Evolutionary conservation across 2,113 vertebrate species (phyloP).

Genomic region (Balaeniceps rex): DNA sequence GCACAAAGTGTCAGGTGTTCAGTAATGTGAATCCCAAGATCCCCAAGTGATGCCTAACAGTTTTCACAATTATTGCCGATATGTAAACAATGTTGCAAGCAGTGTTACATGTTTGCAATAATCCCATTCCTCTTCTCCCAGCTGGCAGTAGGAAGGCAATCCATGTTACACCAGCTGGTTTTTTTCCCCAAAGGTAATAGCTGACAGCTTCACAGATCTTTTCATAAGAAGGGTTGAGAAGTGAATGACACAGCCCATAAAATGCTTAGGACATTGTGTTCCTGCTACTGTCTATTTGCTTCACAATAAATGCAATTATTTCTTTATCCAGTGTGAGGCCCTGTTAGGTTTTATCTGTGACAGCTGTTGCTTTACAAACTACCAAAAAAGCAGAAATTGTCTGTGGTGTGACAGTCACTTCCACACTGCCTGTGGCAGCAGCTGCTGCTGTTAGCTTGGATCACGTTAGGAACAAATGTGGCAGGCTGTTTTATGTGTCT

Average conservation of each 20-base stretch:
- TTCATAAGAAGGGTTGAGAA: not conserved
- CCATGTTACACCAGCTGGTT: not conserved
- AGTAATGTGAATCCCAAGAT: not conserved
- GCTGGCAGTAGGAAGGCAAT: not conserved
- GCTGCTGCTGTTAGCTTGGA: not conserved
- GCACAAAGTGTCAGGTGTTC: not conserved
- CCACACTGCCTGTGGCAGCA: not conserved
- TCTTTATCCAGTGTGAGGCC: not conserved
- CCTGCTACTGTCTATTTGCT: not conserved
- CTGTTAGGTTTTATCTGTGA: not conserved
- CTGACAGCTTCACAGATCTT: not conserved
- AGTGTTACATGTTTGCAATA: not conserved
- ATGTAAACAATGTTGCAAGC: not conserved
- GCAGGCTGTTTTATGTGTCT: not conserved
- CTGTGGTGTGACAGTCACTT: not conserved
- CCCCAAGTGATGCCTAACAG: not conserved
- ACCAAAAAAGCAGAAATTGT: not conserved
- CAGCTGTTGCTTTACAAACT: constrained; percentile 15
- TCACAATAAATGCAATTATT: not conserved
- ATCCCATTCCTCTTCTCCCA: not conserved
- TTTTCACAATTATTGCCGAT: not conserved
- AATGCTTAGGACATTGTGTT: not conserved
- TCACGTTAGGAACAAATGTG: not conserved
- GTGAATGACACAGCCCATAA: not conserved
- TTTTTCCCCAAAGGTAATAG: not conserved